These are phyloP conservation scores for Phortica magna DNA, from an alignment of 2,888 invertebrate species.

Conservation along the genomic window DNA sequence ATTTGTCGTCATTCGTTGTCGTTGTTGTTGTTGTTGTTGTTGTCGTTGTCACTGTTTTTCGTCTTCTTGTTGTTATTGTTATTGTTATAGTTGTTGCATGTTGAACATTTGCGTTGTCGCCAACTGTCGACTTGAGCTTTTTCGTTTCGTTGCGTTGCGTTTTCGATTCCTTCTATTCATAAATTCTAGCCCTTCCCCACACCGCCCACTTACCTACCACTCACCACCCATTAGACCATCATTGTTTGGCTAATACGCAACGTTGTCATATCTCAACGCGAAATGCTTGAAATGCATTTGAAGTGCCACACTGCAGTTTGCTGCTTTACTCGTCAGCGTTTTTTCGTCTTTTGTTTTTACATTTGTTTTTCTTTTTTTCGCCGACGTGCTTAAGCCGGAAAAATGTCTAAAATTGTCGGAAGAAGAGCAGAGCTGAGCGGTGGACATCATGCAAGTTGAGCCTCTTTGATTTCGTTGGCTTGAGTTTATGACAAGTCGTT, in stretches of 20 bases:
- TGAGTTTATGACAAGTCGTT: not conserved
- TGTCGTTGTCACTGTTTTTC: not conserved
- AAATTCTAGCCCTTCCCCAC: not conserved
- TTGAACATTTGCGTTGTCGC: not conserved
- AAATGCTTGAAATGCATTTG: conserved; percentile 7
- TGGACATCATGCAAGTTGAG: not conserved
- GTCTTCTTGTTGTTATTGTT: not conserved
- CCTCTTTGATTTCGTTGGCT: too few relatives aligned
- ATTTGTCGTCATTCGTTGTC: conserved; percentile 5
- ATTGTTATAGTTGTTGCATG: conserved; percentile 8
- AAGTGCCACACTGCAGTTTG: not conserved
- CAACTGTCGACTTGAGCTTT: conserved; percentile 22
- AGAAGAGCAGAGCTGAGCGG: too few relatives aligned
- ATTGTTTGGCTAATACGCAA: not conserved
- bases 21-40: not conserved
- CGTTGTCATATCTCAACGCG: conserved; percentile 7
- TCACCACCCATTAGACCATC: not conserved
- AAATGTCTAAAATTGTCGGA: not conserved
- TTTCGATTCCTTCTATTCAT: not conserved
- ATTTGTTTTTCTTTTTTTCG: not conserved
- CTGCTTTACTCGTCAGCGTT: not conserved
- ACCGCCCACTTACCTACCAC: not conserved
- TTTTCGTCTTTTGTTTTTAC: not conserved
- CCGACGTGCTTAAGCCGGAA: not conserved
- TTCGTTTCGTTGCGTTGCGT: not conserved